These are phyloP conservation scores for Tauraco erythrolophus DNA, from an alignment of 2,113 vertebrate genomes.

Conservation along the genomic window DNA sequence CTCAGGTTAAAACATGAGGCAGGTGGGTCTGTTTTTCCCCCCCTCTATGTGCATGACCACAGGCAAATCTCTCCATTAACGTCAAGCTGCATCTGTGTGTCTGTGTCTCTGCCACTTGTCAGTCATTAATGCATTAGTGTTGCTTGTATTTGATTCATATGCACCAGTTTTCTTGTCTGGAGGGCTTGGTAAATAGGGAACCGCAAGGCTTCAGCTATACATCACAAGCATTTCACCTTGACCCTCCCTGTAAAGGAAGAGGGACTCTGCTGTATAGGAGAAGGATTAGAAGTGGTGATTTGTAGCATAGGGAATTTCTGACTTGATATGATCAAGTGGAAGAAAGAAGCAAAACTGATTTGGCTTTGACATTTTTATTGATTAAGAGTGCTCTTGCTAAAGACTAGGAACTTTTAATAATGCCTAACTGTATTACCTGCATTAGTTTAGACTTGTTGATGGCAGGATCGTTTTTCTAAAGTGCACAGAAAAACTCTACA, in stretches of 20 bases:
- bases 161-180: constrained; percentile 74
- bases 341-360: background rate
- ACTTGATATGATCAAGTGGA: background rate
- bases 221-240: constrained; percentile 70
- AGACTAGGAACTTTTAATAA: background rate
- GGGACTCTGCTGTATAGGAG: background rate
- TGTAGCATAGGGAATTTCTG: background rate
- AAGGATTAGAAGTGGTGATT: constrained; percentile 38
- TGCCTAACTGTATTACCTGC: background rate
- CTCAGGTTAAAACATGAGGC: constrained; percentile 80
- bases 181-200: constrained; percentile 66
- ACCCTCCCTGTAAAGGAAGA: background rate
- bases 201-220: constrained; percentile 14
- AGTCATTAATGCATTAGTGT: constrained; percentile 90
- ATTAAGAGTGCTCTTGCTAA: background rate
- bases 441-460: background rate
- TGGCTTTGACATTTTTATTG: constrained; percentile 33
- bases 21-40: constrained; percentile 40
- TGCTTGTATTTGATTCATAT: constrained; percentile 78
- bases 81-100: constrained; percentile 87
- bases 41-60: constrained; percentile 77
- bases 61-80: constrained; percentile 96
- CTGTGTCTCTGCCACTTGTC: constrained; percentile 81
- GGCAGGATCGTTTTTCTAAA: background rate
- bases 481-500: background rate